Conservation (phyloP, 1,140 invertebrate species). For the Meloidogyne hapla region DNA sequence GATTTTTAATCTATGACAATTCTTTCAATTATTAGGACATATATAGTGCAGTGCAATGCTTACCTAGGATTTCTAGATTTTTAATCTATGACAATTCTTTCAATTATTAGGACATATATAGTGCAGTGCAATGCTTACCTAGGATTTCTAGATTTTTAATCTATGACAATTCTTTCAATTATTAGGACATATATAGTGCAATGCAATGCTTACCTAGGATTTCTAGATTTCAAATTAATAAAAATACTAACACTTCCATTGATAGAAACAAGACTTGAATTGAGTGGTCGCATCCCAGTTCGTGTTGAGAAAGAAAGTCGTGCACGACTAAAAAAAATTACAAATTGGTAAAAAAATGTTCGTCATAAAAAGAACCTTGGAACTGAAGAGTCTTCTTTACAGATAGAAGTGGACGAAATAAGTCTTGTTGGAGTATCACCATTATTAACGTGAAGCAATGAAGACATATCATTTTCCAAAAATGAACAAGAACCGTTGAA, state of each 20-base stretch:
- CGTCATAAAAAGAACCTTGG: slow-evolving; percentile 1
- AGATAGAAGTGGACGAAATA: slow-evolving; percentile 15
- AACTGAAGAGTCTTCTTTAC: slow-evolving; percentile 15
- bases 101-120: too few relatives aligned
- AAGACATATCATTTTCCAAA: slow-evolving; percentile 24
- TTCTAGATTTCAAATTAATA: neutral
- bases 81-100: too few relatives aligned
- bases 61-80: too few relatives aligned
- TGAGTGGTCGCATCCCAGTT: slow-evolving; percentile 45
- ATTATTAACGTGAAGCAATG: neutral
- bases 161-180: too few relatives aligned
- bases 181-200: too few relatives aligned
- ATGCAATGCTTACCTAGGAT: too few relatives aligned
- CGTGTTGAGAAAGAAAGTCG: slow-evolving; percentile 41
- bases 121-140: too few relatives aligned
- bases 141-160: too few relatives aligned
- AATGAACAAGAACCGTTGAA: slow-evolving; percentile 18
- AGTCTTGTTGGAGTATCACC: slow-evolving; percentile 10
- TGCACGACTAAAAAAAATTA: slow-evolving; percentile 37
- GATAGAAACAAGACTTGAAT: slow-evolving; percentile 15
- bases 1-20: too few relatives aligned
- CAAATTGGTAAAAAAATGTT: neutral
- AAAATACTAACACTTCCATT: slow-evolving; percentile 41
- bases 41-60: too few relatives aligned
- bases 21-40: too few relatives aligned